Evolutionary conservation across 1,140 invertebrate species (phyloP).

Genomic region (Eubasilissa regina): DNA sequence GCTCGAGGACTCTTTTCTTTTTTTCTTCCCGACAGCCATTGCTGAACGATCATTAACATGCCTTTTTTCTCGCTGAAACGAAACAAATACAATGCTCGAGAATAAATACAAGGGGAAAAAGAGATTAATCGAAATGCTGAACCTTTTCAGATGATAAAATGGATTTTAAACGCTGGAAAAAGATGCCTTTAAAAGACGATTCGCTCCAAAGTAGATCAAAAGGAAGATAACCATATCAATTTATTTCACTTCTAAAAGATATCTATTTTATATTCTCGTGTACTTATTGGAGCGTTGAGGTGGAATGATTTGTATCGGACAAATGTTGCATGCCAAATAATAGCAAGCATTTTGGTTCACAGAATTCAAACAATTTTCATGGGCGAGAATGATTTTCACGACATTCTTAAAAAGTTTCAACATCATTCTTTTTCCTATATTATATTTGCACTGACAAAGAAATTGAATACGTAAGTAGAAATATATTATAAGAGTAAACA

Average conservation of each 20-base stretch:
- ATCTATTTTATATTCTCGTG: neutral
- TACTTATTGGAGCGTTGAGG: too few species aligned
- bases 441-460: too few species aligned
- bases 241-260: neutral
- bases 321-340: too few species aligned
- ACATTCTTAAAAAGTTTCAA: too few species aligned
- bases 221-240: neutral
- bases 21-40: neutral
- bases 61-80: constrained; percentile 32
- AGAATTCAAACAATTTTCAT: too few species aligned
- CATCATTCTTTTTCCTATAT: too few species aligned
- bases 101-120: constrained; percentile 28
- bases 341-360: too few species aligned
- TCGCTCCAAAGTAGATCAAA: neutral
- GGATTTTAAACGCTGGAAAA: constrained; percentile 32
- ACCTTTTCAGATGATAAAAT: constrained; percentile 5
- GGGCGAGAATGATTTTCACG: too few species aligned
- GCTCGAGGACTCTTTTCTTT: constrained; percentile 19
- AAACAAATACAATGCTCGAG: constrained; percentile 37
- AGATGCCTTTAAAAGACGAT: neutral
- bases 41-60: constrained; percentile 42
- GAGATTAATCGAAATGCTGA: constrained; percentile 25
- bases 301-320: too few species aligned
- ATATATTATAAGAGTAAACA: too few species aligned
- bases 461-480: too few species aligned